Base-by-base conservation (phyloP, 2,888 invertebrate genomes). In the Sarcophaga rosellei region DNA sequence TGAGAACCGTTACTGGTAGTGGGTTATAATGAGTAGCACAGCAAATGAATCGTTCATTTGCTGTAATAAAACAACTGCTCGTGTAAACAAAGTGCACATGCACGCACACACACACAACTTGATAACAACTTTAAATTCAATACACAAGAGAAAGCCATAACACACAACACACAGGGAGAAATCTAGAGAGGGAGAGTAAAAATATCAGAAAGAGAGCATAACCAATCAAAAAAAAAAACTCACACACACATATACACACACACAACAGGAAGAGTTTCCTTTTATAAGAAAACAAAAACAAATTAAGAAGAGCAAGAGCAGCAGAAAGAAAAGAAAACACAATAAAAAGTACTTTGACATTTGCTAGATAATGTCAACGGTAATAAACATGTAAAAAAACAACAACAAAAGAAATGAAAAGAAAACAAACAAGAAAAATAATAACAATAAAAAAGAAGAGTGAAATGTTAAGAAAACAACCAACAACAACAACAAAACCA, bases 1-100 rank as follows among this genome's bases (percentile, higher is more conserved):
- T 81, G 86, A 87, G 88, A 88, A 89, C 89, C 89, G 89, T 89
- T 89, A 89, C 81, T 84, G 85, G 87, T 88, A 86, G 88, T 88
- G 88, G 88, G 88, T 81, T 88, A 78, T 84, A 81, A 84, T 77
- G 86, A 86, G 87, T 78, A 87, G 85, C 17, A 53, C 1, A 53
- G 81, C 81, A 84, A 68, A 76, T 35, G 47, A 72, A 15, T 47
- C 25, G 47, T 68, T 25, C 23, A 35, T 35, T 35, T 35, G 47
- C 79, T 65, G 69, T 25, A 82, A 85, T 72, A 82, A 78, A 59
- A 68, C 47, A 80, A 80, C 63, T 75, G 68, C 25, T 72, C 68
- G 23, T 65, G 66, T 76, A 76, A 80, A 75, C n/a, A 79, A 5
- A 25, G 25, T 11, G 6, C 12, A 70, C 21, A 66, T 6, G 57